Base-by-base conservation (phyloP, 2,113 vertebrate genomes). In the Egretta garzetta region DNA sequence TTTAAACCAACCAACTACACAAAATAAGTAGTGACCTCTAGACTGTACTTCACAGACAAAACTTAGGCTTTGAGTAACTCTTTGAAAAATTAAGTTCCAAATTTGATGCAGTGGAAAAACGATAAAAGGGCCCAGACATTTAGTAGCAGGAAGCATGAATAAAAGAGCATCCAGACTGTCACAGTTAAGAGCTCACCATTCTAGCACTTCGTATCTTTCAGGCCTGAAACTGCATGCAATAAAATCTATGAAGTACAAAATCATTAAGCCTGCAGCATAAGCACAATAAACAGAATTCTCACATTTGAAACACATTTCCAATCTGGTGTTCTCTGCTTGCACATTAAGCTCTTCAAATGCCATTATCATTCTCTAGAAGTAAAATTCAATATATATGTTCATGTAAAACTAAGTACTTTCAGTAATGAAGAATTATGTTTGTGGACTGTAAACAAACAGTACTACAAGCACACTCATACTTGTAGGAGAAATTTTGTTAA, bases 281-380 rank as follows among this genome's bases (percentile, higher is more conserved):
- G 71, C 14, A 33, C 6, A 64, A 74, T 10, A 26, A 95, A 80
- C 23, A 91, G 43, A 55, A 93, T 90, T 52, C 98, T 94, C 96
- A 98, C 98, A 77, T 92, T 98, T 98, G 87, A 98, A 98, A 89
- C 96, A 95, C 97, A 99, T 98, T 96, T 99, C 98, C 91, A 98
- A 43, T 93, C 98, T 99, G 91, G 98, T 97, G 47, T 98, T 98
- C 96, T 99, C 98, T 85, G 98, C 98, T 98, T 98, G 98, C 68
- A 98, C 58, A 77, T 96, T 98, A 96, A 99, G 99, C 84, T 97
- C 98, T 84, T 99, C 99, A 97, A 99, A 99, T 60, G 98, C 99
- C 93, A 91, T 88, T 90, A 98, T 96, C 97, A 99, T 97, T 97
- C 98, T 98, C 99, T 99, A 88, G 89, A 98, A 94, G 83, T 58